Evolutionary conservation across 2,797 vertebrate species (phyloP), one percentile per base, ranked within the genome.

Genomic region (Phrynocephalus forsythii): DNA sequence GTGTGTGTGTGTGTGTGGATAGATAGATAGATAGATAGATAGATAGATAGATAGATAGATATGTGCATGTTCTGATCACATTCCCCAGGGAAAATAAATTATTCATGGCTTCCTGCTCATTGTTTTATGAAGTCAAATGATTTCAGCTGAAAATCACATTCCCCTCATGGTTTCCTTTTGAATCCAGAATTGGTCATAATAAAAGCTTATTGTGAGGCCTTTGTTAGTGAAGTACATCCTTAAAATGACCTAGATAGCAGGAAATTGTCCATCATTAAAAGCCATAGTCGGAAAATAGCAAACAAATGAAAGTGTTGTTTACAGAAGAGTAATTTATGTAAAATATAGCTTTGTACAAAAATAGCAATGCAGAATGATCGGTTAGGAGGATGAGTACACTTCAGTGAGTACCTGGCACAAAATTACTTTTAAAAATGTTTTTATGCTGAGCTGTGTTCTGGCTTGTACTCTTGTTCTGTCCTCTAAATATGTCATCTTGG

Each of bases 101-200:
- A 77, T 77, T 86, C 52, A 60, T 66, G 66, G 79, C 5, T 76
- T 73, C 30, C 8, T 30, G 6, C 24, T 82, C 38, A 38, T 56
- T 81, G 66, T 15, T 2, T 24, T 5, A 66, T 73, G 56, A 28
- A 75, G 22, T 76, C 63, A 76, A 77, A 82, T 67, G 20, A 68
- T 82, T 79, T 78, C 22, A 83, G 6, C 30, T 83, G n/a, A 83
- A 33, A 83, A 68, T 77, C 66, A 52, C 5, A 72, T 63, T 44
- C 33, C 6, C 28, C 24, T 79, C 26, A 16, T 44, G 7, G 78
- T 33, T 63, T 63, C 68, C 60, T 66, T 67, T 20, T 63, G 60
- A 63, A 71, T 79, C 13, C 18, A 56, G 20, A 72, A 16, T 60
- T 86, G 33, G 48, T 63, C 81, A 78, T 26, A 63, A 3, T 83